Evolutionary conservation across 2,888 invertebrate species (phyloP).

Genomic region (Dinocampus coccinellae): DNA sequence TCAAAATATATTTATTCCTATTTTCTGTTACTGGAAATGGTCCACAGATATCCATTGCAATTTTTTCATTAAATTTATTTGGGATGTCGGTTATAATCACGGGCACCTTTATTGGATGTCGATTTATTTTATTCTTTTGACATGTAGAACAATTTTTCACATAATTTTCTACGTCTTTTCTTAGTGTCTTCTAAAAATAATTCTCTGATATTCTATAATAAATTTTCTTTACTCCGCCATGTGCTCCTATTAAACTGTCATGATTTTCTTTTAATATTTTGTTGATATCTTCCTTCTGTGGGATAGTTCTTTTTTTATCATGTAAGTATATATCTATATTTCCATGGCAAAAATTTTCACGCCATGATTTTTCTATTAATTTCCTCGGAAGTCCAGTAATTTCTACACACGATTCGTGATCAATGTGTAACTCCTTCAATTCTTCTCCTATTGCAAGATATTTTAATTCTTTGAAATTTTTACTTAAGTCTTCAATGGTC

Average conservation of each 20-base stretch:
- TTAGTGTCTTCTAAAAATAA: slow-evolving; percentile 51
- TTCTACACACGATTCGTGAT: slow-evolving; percentile 26
- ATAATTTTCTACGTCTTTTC: slow-evolving; percentile 46
- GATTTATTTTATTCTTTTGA: slow-evolving; percentile 48
- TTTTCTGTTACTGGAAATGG: slow-evolving; percentile 21
- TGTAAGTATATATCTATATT: background rate
- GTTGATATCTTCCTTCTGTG: background rate
- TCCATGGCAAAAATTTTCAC: background rate
- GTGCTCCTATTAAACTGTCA: slow-evolving; percentile 47
- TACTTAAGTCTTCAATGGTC: slow-evolving; percentile 11
- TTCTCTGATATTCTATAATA: slow-evolving; percentile 39
- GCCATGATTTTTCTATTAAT: slow-evolving; percentile 11
- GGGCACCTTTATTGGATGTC: slow-evolving; percentile 38
- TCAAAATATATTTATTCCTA: slow-evolving; percentile 23
- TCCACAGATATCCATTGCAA: slow-evolving; percentile 33
- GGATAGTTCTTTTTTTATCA: slow-evolving; percentile 10
- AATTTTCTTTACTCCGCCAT: slow-evolving; percentile 55
- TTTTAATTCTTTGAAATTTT: background rate
- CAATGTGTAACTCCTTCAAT: slow-evolving; percentile 25
- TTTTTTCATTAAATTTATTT: slow-evolving; percentile 23
- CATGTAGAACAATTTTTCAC: slow-evolving; percentile 49
- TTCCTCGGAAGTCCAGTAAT: slow-evolving; percentile 5
- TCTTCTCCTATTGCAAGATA: slow-evolving; percentile 26
- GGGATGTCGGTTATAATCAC: slow-evolving; percentile 29
- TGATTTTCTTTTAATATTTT: slow-evolving; percentile 44